phyloP scores from a whole-genome alignment of 2,888 invertebrate species.

The Polydesmus complanatus region DNA sequence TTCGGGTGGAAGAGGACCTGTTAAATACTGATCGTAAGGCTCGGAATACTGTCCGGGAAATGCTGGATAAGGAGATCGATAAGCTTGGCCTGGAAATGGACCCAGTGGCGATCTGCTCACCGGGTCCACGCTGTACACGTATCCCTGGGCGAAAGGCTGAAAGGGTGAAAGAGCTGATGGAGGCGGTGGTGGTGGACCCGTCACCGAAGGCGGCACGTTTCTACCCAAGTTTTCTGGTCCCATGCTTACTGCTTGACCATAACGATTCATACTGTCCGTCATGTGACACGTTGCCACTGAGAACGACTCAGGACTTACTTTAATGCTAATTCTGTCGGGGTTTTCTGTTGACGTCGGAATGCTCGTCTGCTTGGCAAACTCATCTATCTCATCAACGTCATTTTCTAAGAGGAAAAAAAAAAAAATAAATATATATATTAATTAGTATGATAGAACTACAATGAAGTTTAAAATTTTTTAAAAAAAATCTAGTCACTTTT shows the following conservation, averaged over 20 bases:
- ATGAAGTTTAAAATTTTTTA: too few relatives aligned
- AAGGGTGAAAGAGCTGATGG: slow-evolving; percentile 12
- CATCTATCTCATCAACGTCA: slow-evolving; percentile 7
- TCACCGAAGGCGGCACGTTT: background rate
- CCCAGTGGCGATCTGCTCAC: background rate
- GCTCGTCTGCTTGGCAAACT: slow-evolving; percentile 8
- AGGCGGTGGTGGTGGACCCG: background rate
- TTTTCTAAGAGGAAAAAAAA: too few relatives aligned
- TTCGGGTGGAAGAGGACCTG: slow-evolving; percentile 9
- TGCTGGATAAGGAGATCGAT: slow-evolving; percentile 15
- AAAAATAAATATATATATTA: too few relatives aligned
- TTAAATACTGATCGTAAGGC: slow-evolving; percentile 16
- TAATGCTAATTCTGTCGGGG: slow-evolving; percentile 3
- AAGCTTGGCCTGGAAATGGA: slow-evolving; percentile 14
- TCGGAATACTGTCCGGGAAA: slow-evolving; percentile 19
- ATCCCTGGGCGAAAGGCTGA: slow-evolving; percentile 15
- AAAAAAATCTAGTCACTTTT: too few relatives aligned
- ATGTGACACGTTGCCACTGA: slow-evolving; percentile 10
- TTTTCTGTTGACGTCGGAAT: slow-evolving; percentile 2
- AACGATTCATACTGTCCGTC: slow-evolving; percentile 15
- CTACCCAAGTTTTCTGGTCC: slow-evolving; percentile 7
- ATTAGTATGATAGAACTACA: too few relatives aligned
- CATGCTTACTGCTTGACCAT: slow-evolving; percentile 13
- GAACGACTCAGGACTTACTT: slow-evolving; percentile 11
- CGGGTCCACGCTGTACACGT: slow-evolving; percentile 12